These are phyloP conservation scores for Orthosia gothica DNA, from an alignment of 2,888 invertebrate species.

Conservation along the genomic window DNA sequence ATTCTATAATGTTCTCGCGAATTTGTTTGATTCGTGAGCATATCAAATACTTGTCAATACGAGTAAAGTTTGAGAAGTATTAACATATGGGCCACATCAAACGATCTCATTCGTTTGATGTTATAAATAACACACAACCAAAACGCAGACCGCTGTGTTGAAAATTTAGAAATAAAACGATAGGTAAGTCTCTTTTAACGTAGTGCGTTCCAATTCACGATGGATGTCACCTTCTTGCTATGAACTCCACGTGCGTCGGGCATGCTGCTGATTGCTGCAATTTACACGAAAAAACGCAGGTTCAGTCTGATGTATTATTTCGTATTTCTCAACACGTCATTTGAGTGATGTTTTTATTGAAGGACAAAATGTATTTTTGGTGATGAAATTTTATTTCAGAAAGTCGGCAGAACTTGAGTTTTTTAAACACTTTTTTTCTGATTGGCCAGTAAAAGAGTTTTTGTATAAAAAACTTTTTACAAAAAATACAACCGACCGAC, in stretches of 20 bases:
- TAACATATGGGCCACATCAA: constrained; percentile 26
- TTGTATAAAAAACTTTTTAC: no score
- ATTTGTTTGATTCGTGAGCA: not conserved
- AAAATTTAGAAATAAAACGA: constrained; percentile 52
- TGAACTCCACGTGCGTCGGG: constrained; percentile 43
- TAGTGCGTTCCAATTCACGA: constrained; percentile 50
- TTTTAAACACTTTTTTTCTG: not conserved
- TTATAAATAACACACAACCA: constrained; percentile 47
- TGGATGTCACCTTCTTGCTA: constrained; percentile 42
- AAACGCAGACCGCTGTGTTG: constrained; percentile 36
- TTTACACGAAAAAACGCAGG: constrained; percentile 42
- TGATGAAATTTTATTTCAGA: not conserved
- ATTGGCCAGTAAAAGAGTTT: no score
- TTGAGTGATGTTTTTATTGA: constrained; percentile 10
- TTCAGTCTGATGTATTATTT: constrained; percentile 30
- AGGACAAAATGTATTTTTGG: not conserved
- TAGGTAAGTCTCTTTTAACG: constrained; percentile 41
- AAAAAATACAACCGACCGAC: no score
- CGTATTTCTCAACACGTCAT: constrained; percentile 17
- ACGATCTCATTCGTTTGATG: constrained; percentile 43
- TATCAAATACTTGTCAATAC: constrained; percentile 20
- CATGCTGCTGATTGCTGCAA: constrained; percentile 41
- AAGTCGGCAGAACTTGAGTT: not conserved
- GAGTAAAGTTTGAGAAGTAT: constrained; percentile 21
- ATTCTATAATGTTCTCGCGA: not conserved